phyloP scores from a whole-genome alignment of 2,113 vertebrate species.

The Paraplagusia blochii region DNA sequence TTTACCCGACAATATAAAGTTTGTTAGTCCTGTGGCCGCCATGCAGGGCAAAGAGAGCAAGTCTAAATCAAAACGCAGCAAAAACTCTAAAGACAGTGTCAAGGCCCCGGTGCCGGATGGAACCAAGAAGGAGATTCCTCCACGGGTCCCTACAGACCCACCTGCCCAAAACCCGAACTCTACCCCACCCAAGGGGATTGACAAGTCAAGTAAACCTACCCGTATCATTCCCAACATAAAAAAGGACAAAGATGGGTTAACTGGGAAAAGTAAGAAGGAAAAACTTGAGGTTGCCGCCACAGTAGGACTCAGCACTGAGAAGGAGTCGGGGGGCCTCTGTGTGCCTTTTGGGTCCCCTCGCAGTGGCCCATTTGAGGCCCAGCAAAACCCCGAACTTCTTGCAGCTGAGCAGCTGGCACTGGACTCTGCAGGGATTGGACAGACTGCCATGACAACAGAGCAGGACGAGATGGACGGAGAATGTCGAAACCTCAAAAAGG shows the following conservation, averaged over 20 bases:
- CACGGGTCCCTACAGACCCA: constrained; percentile 60
- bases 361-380: constrained; percentile 81
- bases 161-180: constrained; percentile 65
- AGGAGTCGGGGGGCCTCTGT: constrained; percentile 78
- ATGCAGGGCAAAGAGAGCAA: constrained; percentile 92
- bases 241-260: constrained; percentile 88
- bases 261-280: constrained; percentile 92
- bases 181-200: constrained; percentile 76
- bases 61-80: constrained; percentile 94
- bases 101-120: constrained; percentile 83
- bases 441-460: constrained; percentile 83
- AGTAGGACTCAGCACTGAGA: constrained; percentile 71
- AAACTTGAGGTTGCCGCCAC: constrained; percentile 80
- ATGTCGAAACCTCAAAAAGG: constrained; percentile 86
- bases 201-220: constrained; percentile 85
- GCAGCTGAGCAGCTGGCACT: constrained; percentile 82
- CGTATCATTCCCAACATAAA: constrained; percentile 83
- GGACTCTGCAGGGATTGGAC: constrained; percentile 82
- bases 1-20: constrained; percentile 95
- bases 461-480: constrained; percentile 88
- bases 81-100: constrained; percentile 88
- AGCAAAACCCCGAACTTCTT: constrained; percentile 78
- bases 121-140: constrained; percentile 86
- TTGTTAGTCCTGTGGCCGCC: constrained; percentile 88
- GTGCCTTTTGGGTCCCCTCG: constrained; percentile 76